phyloP scores from a whole-genome alignment of 2,113 vertebrate species.

The Elanoides forficatus region DNA sequence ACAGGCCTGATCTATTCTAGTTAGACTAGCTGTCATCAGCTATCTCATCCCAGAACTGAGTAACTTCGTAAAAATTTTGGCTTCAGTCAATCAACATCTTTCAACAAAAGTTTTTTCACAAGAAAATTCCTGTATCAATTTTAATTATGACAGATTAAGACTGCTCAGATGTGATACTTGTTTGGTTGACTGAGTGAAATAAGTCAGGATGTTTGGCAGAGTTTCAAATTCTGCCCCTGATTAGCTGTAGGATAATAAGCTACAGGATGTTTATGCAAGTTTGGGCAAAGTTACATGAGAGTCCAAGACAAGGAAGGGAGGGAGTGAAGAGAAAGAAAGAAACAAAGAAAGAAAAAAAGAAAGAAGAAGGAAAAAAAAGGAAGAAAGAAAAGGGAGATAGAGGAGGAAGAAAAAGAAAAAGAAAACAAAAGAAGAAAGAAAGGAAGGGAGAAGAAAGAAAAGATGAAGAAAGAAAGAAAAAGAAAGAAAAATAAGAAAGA shows the following conservation, averaged over 20 bases:
- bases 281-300: not conserved
- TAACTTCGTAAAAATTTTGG: constrained; percentile 3
- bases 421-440: too few species aligned
- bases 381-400: too few species aligned
- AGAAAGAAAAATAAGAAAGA: too few species aligned
- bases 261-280: not conserved
- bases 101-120: constrained; percentile 3
- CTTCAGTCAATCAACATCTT: not conserved
- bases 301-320: not conserved
- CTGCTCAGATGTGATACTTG: not conserved
- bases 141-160: not conserved
- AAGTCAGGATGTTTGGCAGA: not conserved
- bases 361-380: too few species aligned
- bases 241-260: not conserved
- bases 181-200: not conserved
- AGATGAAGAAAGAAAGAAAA: not conserved
- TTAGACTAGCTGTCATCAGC: not conserved
- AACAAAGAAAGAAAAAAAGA: too few species aligned
- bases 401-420: too few species aligned
- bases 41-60: not conserved
- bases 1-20: not conserved
- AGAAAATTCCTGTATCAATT: not conserved
- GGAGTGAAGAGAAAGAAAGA: not conserved
- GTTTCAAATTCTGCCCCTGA: not conserved
- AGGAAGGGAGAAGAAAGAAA: too few species aligned